phyloP scores from a whole-genome alignment of 2,888 invertebrate species.

The Beris chalybata region DNA sequence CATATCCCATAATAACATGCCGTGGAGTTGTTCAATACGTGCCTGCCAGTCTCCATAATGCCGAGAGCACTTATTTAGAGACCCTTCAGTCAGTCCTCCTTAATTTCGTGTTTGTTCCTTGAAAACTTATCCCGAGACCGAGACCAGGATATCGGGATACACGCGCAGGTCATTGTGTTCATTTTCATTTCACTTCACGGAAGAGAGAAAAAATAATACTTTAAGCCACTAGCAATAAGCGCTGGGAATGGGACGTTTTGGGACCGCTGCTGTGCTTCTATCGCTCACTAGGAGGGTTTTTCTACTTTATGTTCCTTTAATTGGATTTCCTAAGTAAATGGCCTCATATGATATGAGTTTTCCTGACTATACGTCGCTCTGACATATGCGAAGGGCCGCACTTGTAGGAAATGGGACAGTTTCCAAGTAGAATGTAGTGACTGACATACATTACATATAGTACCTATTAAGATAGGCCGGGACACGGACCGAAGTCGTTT shows the following conservation, averaged over 20 bases:
- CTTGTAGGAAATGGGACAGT: slow-evolving; percentile 8
- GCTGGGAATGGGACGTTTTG: too few relatives aligned
- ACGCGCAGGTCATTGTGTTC: neutral
- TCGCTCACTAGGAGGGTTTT: too few relatives aligned
- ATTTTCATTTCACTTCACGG: too few relatives aligned
- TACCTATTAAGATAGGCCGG: neutral
- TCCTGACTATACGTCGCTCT: too few relatives aligned
- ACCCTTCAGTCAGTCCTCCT: slow-evolving; percentile 7
- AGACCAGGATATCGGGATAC: neutral
- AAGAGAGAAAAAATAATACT: neutral
- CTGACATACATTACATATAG: slow-evolving; percentile 17
- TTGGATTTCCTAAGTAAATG: too few relatives aligned
- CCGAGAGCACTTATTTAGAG: slow-evolving; percentile 8
- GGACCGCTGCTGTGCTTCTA: too few relatives aligned
- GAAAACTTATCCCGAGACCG: too few relatives aligned
- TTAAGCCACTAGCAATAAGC: too few relatives aligned
- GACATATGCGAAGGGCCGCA: neutral
- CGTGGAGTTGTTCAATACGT: slow-evolving; percentile 15
- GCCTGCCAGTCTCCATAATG: slow-evolving; percentile 13
- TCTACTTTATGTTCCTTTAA: too few relatives aligned
- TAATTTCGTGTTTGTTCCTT: slow-evolving; percentile 17
- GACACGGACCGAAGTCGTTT: slow-evolving; percentile 3
- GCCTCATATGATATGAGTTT: too few relatives aligned
- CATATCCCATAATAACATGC: slow-evolving; percentile 25
- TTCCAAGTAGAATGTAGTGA: slow-evolving; percentile 14